Percentiles rank a stretch among this genome's conserved stretches.
Conservation (phyloP, 2,888 invertebrate genomes). For the Lamellibrachia satsuma region DNA sequence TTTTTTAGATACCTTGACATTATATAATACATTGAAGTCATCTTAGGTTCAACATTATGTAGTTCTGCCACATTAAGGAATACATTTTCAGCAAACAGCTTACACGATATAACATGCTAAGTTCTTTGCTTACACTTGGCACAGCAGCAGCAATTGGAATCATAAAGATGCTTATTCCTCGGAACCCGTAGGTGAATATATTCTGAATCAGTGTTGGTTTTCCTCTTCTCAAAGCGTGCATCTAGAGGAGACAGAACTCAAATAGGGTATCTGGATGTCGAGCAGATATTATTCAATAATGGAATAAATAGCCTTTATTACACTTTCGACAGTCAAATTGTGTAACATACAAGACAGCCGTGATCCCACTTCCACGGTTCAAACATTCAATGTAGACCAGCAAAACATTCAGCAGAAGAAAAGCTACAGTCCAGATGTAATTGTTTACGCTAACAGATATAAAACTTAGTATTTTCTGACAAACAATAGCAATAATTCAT, state of each 20-base stretch:
- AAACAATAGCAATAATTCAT: too few relatives aligned
- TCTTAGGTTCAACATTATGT: not conserved
- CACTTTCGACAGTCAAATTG: not conserved
- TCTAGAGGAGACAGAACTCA: constrained; percentile 36
- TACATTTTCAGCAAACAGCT: not conserved
- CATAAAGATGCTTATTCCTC: constrained; percentile 77
- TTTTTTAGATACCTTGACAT: too few relatives aligned
- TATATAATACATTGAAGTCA: not conserved
- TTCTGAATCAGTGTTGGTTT: constrained; percentile 68
- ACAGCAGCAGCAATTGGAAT: constrained; percentile 80
- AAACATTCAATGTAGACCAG: too few relatives aligned
- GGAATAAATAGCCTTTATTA: not conserved
- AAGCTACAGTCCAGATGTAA: too few relatives aligned
- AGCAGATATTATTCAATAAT: not conserved
- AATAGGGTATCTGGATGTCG: not conserved
- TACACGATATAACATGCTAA: not conserved
- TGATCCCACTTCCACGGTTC: too few relatives aligned
- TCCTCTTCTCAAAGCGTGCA: constrained; percentile 40
- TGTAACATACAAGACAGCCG: not conserved
- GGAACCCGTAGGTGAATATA: constrained; percentile 75
- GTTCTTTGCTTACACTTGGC: constrained; percentile 74
- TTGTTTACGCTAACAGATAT: too few relatives aligned
- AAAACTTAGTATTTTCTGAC: too few relatives aligned
- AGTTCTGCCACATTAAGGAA: not conserved
- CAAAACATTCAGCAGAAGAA: too few relatives aligned